These are phyloP conservation scores for Aelia acuminata DNA, from an alignment of 2,888 invertebrate genomes.

Conservation along the genomic window DNA sequence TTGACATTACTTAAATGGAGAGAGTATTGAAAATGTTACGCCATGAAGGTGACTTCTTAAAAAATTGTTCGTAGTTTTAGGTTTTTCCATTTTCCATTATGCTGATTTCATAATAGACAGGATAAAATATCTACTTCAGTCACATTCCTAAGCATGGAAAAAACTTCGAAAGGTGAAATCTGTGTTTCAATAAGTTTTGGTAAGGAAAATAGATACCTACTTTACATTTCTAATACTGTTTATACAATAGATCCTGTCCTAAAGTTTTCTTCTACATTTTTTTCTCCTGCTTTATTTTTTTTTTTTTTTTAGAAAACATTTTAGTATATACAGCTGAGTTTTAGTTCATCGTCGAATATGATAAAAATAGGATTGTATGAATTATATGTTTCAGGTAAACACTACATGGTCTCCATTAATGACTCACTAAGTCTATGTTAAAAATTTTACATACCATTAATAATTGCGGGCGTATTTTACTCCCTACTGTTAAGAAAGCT, in stretches of 20 bases:
- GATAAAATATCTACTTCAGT: neutral
- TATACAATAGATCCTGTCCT: neutral
- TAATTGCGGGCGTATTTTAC: neutral
- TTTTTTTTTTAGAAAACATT: no score
- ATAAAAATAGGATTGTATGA: no score
- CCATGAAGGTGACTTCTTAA: no score
- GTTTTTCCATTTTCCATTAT: neutral
- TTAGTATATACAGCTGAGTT: no score
- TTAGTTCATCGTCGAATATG: no score
- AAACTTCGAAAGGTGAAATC: neutral
- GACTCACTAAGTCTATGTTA: no score
- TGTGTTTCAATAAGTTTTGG: neutral
- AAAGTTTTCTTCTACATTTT: neutral
- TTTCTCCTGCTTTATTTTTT: neutral
- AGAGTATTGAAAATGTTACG: neutral
- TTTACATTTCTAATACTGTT: neutral
- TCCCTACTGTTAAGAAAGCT: neutral
- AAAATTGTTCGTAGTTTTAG: neutral
- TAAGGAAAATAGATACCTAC: conserved; percentile 1
- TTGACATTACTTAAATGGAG: neutral
- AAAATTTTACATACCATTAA: no score
- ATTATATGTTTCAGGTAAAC: no score
- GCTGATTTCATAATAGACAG: neutral
- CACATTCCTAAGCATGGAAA: neutral
- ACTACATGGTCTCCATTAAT: no score